These are phyloP conservation scores for Aplidium turbinatum DNA, from an alignment of 23 tunicate genomes.

Conservation along the genomic window DNA sequence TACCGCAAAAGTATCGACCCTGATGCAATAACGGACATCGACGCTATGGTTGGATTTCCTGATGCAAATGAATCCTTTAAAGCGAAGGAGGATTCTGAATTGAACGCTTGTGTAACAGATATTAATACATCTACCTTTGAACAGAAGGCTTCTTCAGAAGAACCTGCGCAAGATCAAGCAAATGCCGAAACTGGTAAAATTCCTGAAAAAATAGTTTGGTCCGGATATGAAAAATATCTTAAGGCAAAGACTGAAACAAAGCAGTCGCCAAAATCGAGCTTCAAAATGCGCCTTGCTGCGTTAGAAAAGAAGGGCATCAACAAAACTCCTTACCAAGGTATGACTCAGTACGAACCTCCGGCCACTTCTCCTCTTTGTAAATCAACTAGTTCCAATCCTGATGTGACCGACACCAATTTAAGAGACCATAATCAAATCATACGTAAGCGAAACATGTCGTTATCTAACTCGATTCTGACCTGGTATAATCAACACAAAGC, in stretches of 20 bases:
- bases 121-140: background rate
- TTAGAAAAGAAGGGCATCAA: conserved; percentile 43
- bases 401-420: conserved; percentile 37
- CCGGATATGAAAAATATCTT: conserved; percentile 56
- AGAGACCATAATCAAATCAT: conserved; percentile 54
- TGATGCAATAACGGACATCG: conserved; percentile 80
- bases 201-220: conserved; percentile 82
- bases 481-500: background rate
- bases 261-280: conserved; percentile 52
- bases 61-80: background rate
- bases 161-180: background rate
- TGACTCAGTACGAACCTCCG: background rate
- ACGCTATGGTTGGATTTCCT: conserved; percentile 41
- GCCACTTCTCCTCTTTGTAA: background rate
- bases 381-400: background rate
- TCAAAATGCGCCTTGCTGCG: conserved; percentile 69
- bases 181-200: background rate
- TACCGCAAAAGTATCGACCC: conserved; percentile 56
- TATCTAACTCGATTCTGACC: conserved; percentile 18
- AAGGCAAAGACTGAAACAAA: conserved; percentile 21
- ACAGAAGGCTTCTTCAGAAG: background rate
- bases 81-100: background rate
- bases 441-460: conserved; percentile 46
- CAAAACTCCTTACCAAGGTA: background rate
- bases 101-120: background rate